Base-by-base conservation (phyloP, 2,888 invertebrate genomes). In the Bruchidius siliquastri region DNA sequence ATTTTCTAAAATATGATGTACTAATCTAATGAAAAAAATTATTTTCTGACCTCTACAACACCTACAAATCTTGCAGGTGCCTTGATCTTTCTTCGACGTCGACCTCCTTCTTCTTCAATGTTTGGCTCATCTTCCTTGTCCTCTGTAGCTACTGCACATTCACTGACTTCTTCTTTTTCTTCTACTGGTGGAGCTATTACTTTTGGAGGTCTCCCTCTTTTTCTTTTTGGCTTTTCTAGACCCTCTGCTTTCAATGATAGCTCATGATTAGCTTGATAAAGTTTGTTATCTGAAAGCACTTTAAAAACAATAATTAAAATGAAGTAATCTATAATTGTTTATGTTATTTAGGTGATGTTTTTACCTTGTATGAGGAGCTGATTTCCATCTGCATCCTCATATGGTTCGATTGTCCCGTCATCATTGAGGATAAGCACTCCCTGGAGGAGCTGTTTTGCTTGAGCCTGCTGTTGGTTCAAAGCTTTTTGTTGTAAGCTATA, bases 121-220 rank as follows among this genome's bases (percentile, higher is more conserved):
- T 77, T 77, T 32, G 77, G 78, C 66, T 78, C 78, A 30, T 78
- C 82, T 71, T 80, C 72, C 72, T 81, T 80, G 2, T 75, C 74
- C 76, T 82, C 22, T 70, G 76, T 71, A 10, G 8, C 26, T 68
- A 75, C 72, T 10, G 22, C 21, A 49, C 75, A 22, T 13, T 72
- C 67, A 72, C 82, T 74, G 30, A 77, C 74, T 76, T 78, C 78
- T 71, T 80, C 80, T 13, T 20, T 21, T 70, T 70, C 22, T 26
- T 71, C 67, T 6, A 26, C 20, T 0, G 67, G 67, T 20, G 80
- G 76, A 20, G 76, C 26, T 68, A 87, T 75, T 77, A 83, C 80
- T 85, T 93, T 93, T 0, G 91, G 91, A 18, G 93, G 93, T 68
- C 93, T 87, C 8, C 93, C 93, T 30, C 93, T 87, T 84, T 92